Base-by-base conservation (phyloP, 2,797 vertebrate species). In the Coendou prehensilis region DNA sequence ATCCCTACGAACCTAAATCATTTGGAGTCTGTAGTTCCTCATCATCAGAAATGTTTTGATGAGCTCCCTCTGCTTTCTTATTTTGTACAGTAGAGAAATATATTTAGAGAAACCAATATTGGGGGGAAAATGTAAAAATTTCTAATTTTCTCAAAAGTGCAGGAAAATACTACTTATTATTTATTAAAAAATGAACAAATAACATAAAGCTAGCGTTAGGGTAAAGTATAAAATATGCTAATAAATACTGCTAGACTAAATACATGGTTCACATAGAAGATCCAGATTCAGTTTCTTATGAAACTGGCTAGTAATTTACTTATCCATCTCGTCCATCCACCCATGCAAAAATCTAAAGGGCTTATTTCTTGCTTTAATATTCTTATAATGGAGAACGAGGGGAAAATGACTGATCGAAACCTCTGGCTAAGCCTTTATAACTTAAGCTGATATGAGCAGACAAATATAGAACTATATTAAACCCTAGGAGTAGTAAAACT, bases 11-110 rank as follows among this genome's bases (percentile, higher is more conserved):
- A 63, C 22, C 14, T 22, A 54, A 54, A 59, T 67, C 54, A 80
- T 78, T 87, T 33, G 14, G 10, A 17, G 26, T 10, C 13, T 63
- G 0, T 20, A 85, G 37, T 5, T 89, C 28, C 33, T 86, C 7
- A 57, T 86, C 41, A 69, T 4, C 47, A 69, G 13, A 15, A 50
- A 26, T 17, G 41, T 67, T 82, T 52, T 76, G 3, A 59, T 28
- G 1, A 64, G 26, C 9, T 64, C 45, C 5, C 22, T 94, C 52
- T 23, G 87, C 22, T 79, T 80, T 33, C 41, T 81, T 86, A 9
- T 94, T 94, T 85, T 88, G 41, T 47, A 88, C 47, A 95, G 64
- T 85, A 93, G 78, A 95, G 5, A 87, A 87, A 76, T 52, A 96
- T 47, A 87, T 67, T 90, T 30, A 81, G 45, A 92, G 14, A 89